Conservation (phyloP, 2,113 vertebrate genomes). For the Dolichotis patagonum region DNA sequence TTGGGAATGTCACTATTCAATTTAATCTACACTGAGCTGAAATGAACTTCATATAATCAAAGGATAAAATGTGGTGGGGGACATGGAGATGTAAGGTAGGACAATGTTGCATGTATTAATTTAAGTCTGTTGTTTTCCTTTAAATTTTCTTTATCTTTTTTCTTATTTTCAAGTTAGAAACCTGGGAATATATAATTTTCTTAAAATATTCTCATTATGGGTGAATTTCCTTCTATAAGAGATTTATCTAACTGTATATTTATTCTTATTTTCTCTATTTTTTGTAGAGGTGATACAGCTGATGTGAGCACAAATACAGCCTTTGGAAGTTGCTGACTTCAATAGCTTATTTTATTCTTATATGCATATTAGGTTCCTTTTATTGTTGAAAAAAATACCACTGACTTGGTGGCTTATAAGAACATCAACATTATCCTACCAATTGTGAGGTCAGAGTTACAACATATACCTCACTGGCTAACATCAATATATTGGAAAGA, state of each 20-base stretch:
- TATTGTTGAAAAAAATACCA: background rate
- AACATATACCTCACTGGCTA: background rate
- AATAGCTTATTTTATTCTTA: background rate
- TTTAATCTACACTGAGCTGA: conserved; percentile 78
- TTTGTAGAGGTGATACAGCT: background rate
- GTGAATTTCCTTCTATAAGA: background rate
- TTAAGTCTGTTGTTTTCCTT: background rate
- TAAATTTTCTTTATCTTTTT: background rate
- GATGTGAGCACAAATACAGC: background rate
- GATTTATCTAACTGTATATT: background rate
- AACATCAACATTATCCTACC: background rate
- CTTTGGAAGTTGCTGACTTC: background rate
- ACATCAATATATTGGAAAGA: background rate
- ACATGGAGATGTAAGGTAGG: conserved; percentile 53
- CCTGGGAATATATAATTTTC: background rate
- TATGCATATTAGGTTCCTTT: background rate
- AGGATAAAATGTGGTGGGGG: conserved; percentile 71
- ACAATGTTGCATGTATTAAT: conserved; percentile 51
- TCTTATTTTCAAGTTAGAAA: background rate
- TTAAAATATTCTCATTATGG: background rate
- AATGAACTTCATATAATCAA: conserved; percentile 84
- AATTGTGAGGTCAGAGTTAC: background rate
- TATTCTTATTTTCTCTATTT: background rate
- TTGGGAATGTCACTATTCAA: conserved; percentile 83
- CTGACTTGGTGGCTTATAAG: background rate